Conservation (phyloP, 2,888 invertebrate genomes). For the Conchocele bisecta region DNA sequence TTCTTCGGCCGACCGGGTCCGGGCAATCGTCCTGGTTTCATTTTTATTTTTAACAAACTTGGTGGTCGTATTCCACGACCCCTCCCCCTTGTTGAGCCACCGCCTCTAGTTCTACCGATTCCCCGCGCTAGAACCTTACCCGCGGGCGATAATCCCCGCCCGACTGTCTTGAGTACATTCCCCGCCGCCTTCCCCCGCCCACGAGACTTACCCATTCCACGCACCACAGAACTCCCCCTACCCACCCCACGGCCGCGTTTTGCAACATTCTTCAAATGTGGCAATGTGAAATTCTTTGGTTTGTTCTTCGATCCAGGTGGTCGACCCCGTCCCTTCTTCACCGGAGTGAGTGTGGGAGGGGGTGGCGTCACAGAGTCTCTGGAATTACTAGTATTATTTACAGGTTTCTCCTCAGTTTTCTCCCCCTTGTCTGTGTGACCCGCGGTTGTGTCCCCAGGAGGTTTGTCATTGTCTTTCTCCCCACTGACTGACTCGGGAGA, state of each 20-base stretch:
- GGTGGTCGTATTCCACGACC: conserved; percentile 47
- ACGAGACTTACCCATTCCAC: conserved; percentile 29
- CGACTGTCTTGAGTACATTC: conserved; percentile 41
- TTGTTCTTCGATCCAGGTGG: conserved; percentile 44
- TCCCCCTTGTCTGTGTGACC: conserved; percentile 32
- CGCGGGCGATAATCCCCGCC: conserved; percentile 38
- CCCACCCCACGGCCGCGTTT: conserved; percentile 25
- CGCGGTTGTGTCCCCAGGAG: conserved; percentile 32
- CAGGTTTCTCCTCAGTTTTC: conserved; percentile 38
- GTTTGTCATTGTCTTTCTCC: conserved; percentile 45
- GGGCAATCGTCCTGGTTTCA: conserved; percentile 45
- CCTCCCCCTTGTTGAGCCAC: conserved; percentile 35
- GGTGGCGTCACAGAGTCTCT: conserved; percentile 59
- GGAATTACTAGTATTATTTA: too few relatives aligned
- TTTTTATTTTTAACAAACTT: conserved; percentile 47
- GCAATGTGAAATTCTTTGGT: conserved; percentile 35
- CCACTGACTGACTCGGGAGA: conserved; percentile 46
- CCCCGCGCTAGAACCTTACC: conserved; percentile 54
- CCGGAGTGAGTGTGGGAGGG: conserved; percentile 53
- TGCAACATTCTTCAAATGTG: conserved; percentile 50
- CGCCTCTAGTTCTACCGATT: conserved; percentile 52
- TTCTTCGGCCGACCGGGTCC: conserved; percentile 48
- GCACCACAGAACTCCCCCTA: conserved; percentile 39
- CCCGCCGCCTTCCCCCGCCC: conserved; percentile 28
- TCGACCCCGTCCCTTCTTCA: conserved; percentile 42